These are phyloP conservation scores for Uromys caudimaculatus DNA, from an alignment of 2,797 vertebrate species.

Conservation along the genomic window DNA sequence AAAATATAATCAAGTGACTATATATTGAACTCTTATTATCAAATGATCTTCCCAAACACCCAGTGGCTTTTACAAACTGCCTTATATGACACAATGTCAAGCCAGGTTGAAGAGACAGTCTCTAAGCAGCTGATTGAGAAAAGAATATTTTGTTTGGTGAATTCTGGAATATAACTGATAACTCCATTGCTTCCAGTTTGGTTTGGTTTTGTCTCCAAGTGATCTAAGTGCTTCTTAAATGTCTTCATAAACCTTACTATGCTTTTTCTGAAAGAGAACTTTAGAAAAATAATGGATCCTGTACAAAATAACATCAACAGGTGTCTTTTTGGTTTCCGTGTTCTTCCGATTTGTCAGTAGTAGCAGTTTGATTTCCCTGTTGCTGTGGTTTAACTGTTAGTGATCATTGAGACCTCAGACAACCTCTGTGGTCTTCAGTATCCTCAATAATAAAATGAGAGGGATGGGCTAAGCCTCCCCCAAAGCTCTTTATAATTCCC, in stretches of 20 bases:
- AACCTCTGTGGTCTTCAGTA: constrained; percentile 1
- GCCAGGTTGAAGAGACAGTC: background rate
- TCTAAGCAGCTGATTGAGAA: background rate
- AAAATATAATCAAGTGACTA: constrained; percentile 25
- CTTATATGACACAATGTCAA: background rate
- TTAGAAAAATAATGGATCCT: background rate
- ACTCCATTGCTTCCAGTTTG: background rate
- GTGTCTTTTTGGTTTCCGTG: background rate
- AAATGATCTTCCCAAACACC: background rate
- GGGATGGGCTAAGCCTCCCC: background rate
- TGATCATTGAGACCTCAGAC: constrained; percentile 27
- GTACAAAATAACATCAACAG: background rate
- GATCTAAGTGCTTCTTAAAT: background rate
- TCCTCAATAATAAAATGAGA: constrained; percentile 53
- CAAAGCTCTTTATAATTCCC: background rate
- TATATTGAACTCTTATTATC: background rate
- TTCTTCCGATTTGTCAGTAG: background rate
- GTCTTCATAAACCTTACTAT: background rate
- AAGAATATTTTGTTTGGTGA: background rate
- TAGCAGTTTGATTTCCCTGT: constrained; percentile 8
- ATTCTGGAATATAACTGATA: background rate
- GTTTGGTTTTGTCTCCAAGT: constrained; percentile 13
- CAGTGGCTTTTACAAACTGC: background rate
- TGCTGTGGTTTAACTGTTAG: background rate
- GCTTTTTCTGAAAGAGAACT: background rate